Evolutionary conservation across 2,797 vertebrate species (phyloP).

Genomic region (Takifugu rubripes): DNA sequence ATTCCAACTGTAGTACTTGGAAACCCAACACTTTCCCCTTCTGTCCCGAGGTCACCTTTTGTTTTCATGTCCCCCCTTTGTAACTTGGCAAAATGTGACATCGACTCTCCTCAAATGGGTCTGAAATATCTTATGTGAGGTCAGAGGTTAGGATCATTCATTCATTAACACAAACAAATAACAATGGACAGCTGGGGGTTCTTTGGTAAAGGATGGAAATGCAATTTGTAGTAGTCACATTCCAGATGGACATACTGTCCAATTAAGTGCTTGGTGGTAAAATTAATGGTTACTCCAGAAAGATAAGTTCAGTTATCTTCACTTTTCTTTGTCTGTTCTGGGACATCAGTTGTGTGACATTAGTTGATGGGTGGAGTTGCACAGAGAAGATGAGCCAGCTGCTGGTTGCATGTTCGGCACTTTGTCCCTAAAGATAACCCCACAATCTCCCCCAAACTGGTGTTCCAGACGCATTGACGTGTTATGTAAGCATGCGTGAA

Average conservation of each 20-base stretch:
- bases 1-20: conserved; percentile 20
- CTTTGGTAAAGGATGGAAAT: conserved; percentile 45
- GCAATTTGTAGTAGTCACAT: conserved; percentile 52
- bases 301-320: conserved; percentile 14
- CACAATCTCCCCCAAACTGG: conserved; percentile 28
- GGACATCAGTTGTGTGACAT: conserved; percentile 53
- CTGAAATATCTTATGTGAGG: conserved; percentile 38
- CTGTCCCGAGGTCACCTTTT: conserved; percentile 27
- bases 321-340: conserved; percentile 50
- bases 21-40: background rate
- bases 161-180: conserved; percentile 61
- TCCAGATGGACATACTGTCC: conserved; percentile 56
- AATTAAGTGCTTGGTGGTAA: conserved; percentile 53
- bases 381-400: conserved; percentile 34
- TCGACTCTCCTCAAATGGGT: conserved; percentile 29
- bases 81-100: conserved; percentile 34
- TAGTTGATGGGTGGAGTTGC: conserved; percentile 28
- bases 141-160: conserved; percentile 67
- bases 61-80: conserved; percentile 37
- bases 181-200: conserved; percentile 58
- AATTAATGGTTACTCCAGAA: conserved; percentile 33
- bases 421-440: conserved; percentile 42
- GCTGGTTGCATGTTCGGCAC: conserved; percentile 24
- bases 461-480: conserved; percentile 10
- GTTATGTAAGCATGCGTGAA: conserved; percentile 34